These are phyloP conservation scores for Rhabdophis nuchalis DNA, from an alignment of 2,797 vertebrate species.

Conservation along the genomic window DNA sequence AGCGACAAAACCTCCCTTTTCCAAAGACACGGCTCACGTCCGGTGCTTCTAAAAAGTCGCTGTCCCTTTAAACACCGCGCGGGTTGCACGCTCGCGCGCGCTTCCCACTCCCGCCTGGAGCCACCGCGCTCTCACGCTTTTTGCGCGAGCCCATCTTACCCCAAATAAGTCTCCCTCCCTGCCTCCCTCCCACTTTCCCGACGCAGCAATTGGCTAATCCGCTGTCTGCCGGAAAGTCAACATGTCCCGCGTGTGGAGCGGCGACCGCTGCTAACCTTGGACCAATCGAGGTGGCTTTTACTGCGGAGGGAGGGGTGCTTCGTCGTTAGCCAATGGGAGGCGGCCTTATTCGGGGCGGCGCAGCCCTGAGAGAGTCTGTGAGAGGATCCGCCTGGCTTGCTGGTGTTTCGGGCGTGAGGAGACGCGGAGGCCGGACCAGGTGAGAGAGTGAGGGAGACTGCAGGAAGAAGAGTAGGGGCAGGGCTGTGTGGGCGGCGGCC, in stretches of 20 bases:
- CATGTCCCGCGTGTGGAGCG: conserved; percentile 57
- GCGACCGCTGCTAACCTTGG: not conserved
- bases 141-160: not conserved
- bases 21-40: not conserved
- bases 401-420: conserved; percentile 45
- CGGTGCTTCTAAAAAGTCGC: not conserved
- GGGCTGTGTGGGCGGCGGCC: not conserved
- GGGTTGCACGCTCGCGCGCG: not conserved
- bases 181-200: not conserved
- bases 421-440: conserved; percentile 19
- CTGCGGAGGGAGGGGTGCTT: not conserved
- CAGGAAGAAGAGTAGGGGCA: not conserved
- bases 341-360: conserved; percentile 59
- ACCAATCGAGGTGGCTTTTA: conserved; percentile 44
- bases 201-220: conserved; percentile 55
- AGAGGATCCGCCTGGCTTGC: conserved; percentile 20
- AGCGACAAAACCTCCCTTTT: no score
- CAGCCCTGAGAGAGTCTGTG: conserved; percentile 47
- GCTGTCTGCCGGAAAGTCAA: conserved; percentile 43
- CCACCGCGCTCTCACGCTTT: not conserved
- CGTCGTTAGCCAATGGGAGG: conserved; percentile 49
- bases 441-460: not conserved
- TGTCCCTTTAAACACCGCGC: not conserved
- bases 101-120: no score
- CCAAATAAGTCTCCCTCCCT: no score